These are phyloP conservation scores for Chloroclystis v-ata DNA, from an alignment of 2,888 invertebrate genomes.

Conservation along the genomic window DNA sequence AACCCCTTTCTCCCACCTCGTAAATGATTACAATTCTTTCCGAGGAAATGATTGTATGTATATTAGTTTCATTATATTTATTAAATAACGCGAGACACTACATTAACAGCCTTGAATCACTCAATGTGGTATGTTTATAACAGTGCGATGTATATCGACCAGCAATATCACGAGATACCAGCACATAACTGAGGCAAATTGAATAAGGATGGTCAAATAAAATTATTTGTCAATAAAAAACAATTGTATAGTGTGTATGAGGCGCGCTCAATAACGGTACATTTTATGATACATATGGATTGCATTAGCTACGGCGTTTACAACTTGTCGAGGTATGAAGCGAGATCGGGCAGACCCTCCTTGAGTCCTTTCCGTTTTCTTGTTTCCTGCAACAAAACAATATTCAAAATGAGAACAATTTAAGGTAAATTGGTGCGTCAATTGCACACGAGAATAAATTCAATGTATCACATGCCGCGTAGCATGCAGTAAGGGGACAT, in stretches of 20 bases:
- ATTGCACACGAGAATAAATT: too few relatives aligned
- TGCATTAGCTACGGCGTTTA: slow-evolving; percentile 82
- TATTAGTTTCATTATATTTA: slow-evolving; percentile 29
- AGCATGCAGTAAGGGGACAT: slow-evolving; percentile 84
- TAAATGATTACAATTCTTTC: slow-evolving; percentile 42
- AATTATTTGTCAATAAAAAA: slow-evolving; percentile 41
- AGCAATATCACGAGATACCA: slow-evolving; percentile 52
- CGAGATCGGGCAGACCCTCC: slow-evolving; percentile 96
- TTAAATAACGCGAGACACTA: slow-evolving; percentile 30
- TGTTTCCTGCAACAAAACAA: slow-evolving; percentile 82
- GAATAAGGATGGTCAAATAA: slow-evolving; percentile 46
- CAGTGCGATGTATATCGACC: slow-evolving; percentile 50
- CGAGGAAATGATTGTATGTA: slow-evolving; percentile 32
- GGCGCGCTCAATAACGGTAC: slow-evolving; percentile 62
- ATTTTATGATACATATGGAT: slow-evolving; percentile 69
- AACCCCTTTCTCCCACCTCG: slow-evolving; percentile 45
- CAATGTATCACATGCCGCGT: slow-evolving; percentile 73
- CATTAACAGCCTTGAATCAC: slow-evolving; percentile 47
- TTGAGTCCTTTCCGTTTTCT: slow-evolving; percentile 99
- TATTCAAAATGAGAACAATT: too few relatives aligned
- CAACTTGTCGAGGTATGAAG: slow-evolving; percentile 98
- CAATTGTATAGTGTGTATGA: slow-evolving; percentile 53
- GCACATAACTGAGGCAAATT: slow-evolving; percentile 33
- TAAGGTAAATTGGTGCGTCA: too few relatives aligned
- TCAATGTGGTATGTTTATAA: slow-evolving; percentile 37